Evolutionary conservation across 2,113 vertebrate species (phyloP).

Genomic region (Seriola rivoliana): DNA sequence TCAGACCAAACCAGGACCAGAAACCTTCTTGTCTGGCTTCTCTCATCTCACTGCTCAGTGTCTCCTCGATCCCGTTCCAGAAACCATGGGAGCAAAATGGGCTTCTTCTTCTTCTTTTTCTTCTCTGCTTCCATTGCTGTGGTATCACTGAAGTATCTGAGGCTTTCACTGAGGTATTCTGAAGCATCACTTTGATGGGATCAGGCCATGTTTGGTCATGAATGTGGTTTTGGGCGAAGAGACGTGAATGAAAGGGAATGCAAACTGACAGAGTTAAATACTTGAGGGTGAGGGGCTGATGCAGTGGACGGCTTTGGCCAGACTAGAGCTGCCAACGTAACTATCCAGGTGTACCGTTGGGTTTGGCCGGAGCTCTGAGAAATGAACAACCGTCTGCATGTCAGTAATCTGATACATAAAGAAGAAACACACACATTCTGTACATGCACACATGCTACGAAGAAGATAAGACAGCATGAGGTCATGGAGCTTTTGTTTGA

Average conservation of each 20-base stretch:
- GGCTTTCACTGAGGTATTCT: constrained; percentile 47
- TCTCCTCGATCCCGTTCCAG: constrained; percentile 29
- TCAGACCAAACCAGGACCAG: constrained; percentile 63
- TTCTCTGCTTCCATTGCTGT: constrained; percentile 48
- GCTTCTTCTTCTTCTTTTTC: constrained; percentile 18
- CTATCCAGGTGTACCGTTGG: constrained; percentile 36
- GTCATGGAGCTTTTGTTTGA: constrained; percentile 13
- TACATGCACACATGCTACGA: background rate
- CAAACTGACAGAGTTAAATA: constrained; percentile 71
- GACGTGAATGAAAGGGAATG: constrained; percentile 60
- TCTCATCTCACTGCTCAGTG: constrained; percentile 57
- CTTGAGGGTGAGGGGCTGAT: constrained; percentile 50
- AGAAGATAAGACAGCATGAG: constrained; percentile 14
- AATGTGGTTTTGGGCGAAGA: constrained; percentile 64
- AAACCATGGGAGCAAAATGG: constrained; percentile 34
- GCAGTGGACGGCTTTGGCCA: constrained; percentile 35
- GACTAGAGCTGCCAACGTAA: constrained; percentile 9
- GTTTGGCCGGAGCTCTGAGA: constrained; percentile 34
- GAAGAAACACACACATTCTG: constrained; percentile 11
- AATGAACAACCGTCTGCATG: constrained; percentile 25
- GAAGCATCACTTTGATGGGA: constrained; percentile 59
- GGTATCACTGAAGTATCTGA: constrained; percentile 41
- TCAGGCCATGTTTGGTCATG: constrained; percentile 74
- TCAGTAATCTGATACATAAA: constrained; percentile 38
- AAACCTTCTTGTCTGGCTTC: constrained; percentile 71